Evolutionary conservation across 1,140 invertebrate genomes (phyloP).

Genomic region (Diplogasteroides magnus): DNA sequence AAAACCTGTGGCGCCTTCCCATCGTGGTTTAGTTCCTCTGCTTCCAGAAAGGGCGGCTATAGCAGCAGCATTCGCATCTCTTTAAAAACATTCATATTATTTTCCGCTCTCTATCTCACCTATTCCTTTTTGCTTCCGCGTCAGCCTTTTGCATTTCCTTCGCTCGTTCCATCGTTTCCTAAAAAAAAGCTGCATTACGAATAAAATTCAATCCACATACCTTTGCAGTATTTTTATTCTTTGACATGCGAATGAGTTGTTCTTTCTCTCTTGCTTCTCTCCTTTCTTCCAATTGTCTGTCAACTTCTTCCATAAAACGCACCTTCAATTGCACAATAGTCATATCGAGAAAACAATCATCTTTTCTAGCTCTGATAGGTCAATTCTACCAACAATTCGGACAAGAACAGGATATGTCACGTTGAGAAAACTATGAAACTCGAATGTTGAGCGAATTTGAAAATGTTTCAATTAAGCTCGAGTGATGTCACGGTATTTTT

Average conservation of each 20-base stretch:
- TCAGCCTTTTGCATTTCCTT: conserved; percentile 33
- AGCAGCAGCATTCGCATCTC: conserved; percentile 38
- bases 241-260: conserved; percentile 27
- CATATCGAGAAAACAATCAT: too few relatives aligned
- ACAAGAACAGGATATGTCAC: too few relatives aligned
- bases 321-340: too few relatives aligned
- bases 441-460: too few relatives aligned
- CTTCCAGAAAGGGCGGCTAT: conserved; percentile 32
- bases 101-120: too few relatives aligned
- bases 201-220: neutral
- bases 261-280: conserved; percentile 35
- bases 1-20: neutral
- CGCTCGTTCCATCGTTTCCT: conserved; percentile 6
- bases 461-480: too few relatives aligned
- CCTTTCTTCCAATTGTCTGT: conserved; percentile 23
- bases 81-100: too few relatives aligned
- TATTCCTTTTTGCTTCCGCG: conserved; percentile 34
- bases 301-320: conserved; percentile 34
- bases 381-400: too few relatives aligned
- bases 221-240: conserved; percentile 32
- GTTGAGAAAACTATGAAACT: too few relatives aligned
- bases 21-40: conserved; percentile 13
- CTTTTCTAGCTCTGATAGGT: too few relatives aligned
- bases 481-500: too few relatives aligned
- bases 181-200: conserved; percentile 6